Evolutionary conservation across 2,113 vertebrate species (phyloP), one percentile per base, ranked within the genome.

Genomic region (Scophthalmus maximus): DNA sequence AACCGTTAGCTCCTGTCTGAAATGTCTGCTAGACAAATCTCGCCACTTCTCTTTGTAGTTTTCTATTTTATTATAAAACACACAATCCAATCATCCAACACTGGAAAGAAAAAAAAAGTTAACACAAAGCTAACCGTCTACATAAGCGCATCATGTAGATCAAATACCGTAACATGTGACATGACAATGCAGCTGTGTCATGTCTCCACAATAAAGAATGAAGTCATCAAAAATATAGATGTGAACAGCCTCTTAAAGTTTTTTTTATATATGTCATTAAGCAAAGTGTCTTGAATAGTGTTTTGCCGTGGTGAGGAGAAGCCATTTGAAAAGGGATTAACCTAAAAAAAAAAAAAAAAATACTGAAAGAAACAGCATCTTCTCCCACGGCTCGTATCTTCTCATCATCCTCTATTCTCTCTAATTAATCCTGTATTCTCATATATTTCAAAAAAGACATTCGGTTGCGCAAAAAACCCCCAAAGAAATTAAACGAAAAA

Each of bases 201-300:
- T 51, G 72, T 81, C 62, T 15, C 68, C 82, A 79, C 65, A 63
- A 69, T 72, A 62, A 77, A 84, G 52, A 55, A 87, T 78, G 76
- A 91, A 73, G 67, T 84, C 73, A 85, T 91, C 73, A 92, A 91
- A 92, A 89, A 92, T 84, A 91, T 77, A 90, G 73, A 87, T 82
- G 83, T 84, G 86, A 92, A 88, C 87, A 90, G 89, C 92, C 69
- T 92, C 79, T 75, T 60, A 61, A 61, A 79, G 82, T 81, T 88
- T 74, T 57, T 62, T 49, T 57, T n/a, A 61, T 63, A 64, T 84
- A 61, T 74, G 73, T 84, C 53, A n/a, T 78, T 73, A 82, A 86
- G 84, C 68, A 79, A 86, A 89, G 81, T 82, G 79, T 88, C 82
- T 83, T 89, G 67, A 82, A 88, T 86, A 89, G 86, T 87, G 88